Conservation (phyloP, 2,888 invertebrate species). For the Schizotus pectinicornis region DNA sequence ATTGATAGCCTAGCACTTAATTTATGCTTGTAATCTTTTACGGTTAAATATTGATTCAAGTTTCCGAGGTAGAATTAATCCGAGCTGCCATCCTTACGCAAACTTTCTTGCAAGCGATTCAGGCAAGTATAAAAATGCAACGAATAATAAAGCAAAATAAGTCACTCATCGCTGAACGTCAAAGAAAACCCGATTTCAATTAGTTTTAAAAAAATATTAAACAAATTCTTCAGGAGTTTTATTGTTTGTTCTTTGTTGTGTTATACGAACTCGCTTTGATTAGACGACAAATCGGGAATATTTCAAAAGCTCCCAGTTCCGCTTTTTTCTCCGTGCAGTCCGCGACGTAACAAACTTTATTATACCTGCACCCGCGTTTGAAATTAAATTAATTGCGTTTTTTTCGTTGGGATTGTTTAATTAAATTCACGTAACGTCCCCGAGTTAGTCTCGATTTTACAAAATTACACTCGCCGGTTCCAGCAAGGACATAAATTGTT, state of each 20-base stretch:
- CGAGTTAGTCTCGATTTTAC: conserved; percentile 3
- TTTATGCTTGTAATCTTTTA: too few species aligned
- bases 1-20: too few species aligned
- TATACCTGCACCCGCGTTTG: neutral
- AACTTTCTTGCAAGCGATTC: conserved; percentile 12
- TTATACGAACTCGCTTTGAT: too few species aligned
- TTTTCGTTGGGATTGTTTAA: conserved; percentile 3
- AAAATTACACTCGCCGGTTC: conserved; percentile 9
- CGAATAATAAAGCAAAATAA: conserved; percentile 45
- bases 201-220: conserved; percentile 45
- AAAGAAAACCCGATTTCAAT: conserved; percentile 47
- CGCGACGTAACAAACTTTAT: neutral
- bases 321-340: neutral
- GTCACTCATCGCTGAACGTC: conserved; percentile 43
- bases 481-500: conserved; percentile 7
- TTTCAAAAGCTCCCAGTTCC: neutral
- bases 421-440: conserved; percentile 2
- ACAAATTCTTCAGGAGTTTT: conserved; percentile 32
- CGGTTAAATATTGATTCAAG: neutral
- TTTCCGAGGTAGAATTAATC: conserved; percentile 15
- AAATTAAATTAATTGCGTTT: conserved; percentile 13
- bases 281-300: too few species aligned
- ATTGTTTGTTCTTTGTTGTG: neutral
- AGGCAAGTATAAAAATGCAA: conserved; percentile 30
- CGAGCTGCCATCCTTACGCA: conserved; percentile 1